phyloP scores from a whole-genome alignment of 64 coral and sea anemone species.

The Dendronephthya gigantea region DNA sequence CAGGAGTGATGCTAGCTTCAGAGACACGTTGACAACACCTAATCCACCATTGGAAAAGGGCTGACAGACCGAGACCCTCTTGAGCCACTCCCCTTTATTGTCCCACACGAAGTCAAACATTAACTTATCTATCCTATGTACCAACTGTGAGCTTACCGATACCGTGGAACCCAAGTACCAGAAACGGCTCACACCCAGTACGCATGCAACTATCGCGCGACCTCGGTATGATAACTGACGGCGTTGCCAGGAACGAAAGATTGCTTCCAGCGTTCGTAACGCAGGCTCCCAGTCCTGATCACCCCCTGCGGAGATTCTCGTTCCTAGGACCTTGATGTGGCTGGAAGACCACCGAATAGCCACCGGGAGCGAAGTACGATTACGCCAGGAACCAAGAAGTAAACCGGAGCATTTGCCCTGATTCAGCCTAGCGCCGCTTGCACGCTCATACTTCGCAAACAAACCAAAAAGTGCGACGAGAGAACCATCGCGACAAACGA shows the following conservation, averaged over 20 bases:
- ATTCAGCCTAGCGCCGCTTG: slow-evolving; percentile 2
- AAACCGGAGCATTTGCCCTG: not conserved
- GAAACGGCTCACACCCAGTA: no score
- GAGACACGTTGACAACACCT: not conserved
- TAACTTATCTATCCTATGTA: no score
- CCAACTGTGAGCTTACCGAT: no score
- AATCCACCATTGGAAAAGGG: not conserved
- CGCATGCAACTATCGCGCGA: no score
- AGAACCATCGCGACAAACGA: not conserved
- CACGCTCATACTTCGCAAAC: slow-evolving; percentile 18
- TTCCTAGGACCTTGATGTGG: not conserved
- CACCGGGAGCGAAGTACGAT: not conserved
- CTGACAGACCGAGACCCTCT: not conserved
- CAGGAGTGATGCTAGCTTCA: not conserved
- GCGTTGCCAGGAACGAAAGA: no score
- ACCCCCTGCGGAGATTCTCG: no score
- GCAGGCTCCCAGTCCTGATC: no score
- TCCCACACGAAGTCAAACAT: not conserved
- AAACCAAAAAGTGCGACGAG: no score
- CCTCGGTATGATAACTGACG: no score
- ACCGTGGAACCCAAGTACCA: no score
- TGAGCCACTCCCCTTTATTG: not conserved
- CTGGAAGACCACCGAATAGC: not conserved
- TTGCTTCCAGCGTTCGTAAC: no score
- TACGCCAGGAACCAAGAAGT: slow-evolving; percentile 1